A percentile compares a stretch with the other conserved stretches of the same genome.
Evolutionary conservation across 2,888 invertebrate species (phyloP).

Genomic region (Drosophila quinaria): DNA sequence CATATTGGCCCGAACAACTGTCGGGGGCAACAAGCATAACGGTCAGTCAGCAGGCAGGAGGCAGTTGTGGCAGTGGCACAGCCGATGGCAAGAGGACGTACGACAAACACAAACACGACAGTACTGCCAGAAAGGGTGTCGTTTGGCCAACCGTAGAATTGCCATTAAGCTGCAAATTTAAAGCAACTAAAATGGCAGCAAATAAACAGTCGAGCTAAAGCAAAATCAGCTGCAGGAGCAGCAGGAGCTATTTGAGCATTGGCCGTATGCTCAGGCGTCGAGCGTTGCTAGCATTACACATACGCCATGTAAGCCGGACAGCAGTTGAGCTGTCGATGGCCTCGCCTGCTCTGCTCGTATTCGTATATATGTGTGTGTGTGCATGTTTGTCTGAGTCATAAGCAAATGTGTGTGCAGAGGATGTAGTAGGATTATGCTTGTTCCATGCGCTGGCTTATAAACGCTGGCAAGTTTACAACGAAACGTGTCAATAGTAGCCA

Average conservation of each 20-base stretch:
- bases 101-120: constrained; percentile 69
- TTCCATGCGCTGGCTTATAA: constrained; percentile 72
- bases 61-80: constrained; percentile 16
- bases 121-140: constrained; percentile 30
- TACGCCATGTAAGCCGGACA: constrained; percentile 62
- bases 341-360: not conserved
- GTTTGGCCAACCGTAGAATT: constrained; percentile 64
- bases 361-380: constrained; percentile 4
- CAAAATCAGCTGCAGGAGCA: constrained; percentile 10
- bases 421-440: constrained; percentile 75
- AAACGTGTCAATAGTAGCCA: constrained; percentile 74
- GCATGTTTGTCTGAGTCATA: constrained; percentile 58
- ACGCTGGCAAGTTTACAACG: constrained; percentile 71
- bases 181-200: constrained; percentile 77
- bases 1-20: constrained; percentile 58
- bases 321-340: constrained; percentile 57
- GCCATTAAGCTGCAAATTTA: constrained; percentile 80
- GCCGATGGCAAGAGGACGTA: constrained; percentile 34
- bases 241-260: constrained; percentile 3
- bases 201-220: constrained; percentile 57
- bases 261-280: constrained; percentile 6
- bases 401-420: constrained; percentile 75
- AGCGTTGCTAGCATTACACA: constrained; percentile 49
- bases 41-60: constrained; percentile 36
- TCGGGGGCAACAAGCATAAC: constrained; percentile 64